Evolutionary conservation across 2,113 vertebrate genomes (phyloP).

Genomic region (Grammomys surdaster): DNA sequence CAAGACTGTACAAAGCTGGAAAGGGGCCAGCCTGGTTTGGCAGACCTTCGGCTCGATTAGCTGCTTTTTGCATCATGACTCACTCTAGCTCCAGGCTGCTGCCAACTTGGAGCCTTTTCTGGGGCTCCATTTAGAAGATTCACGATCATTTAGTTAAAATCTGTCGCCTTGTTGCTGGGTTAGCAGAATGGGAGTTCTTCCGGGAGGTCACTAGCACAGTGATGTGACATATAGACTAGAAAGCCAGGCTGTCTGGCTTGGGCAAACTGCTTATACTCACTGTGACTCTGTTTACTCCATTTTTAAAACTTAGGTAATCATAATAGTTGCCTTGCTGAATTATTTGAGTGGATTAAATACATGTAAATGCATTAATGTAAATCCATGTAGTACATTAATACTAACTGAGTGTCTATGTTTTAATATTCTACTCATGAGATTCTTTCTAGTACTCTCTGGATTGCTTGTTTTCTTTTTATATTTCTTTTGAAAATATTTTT

Average conservation of each 20-base stretch:
- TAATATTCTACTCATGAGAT: neutral
- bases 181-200: conserved; percentile 14
- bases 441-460: conserved; percentile 22
- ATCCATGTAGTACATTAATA: no score
- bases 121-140: conserved; percentile 26
- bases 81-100: neutral
- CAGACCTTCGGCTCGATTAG: conserved; percentile 16
- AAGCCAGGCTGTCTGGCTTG: neutral
- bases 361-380: neutral
- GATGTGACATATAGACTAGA: neutral
- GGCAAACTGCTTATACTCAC: neutral
- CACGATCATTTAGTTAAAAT: conserved; percentile 26
- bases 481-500: conserved; percentile 40
- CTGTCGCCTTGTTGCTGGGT: neutral
- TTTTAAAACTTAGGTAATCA: neutral
- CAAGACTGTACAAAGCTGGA: conserved; percentile 58
- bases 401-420: neutral
- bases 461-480: conserved; percentile 19
- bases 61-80: conserved; percentile 59
- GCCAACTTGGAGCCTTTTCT: conserved; percentile 44
- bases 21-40: conserved; percentile 32
- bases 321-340: neutral
- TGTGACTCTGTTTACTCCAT: conserved; percentile 26
- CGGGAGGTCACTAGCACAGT: neutral
- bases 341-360: conserved; percentile 29